phyloP scores from a whole-genome alignment of 2,797 vertebrate species.

The Pantherophis alleghaniensis region DNA sequence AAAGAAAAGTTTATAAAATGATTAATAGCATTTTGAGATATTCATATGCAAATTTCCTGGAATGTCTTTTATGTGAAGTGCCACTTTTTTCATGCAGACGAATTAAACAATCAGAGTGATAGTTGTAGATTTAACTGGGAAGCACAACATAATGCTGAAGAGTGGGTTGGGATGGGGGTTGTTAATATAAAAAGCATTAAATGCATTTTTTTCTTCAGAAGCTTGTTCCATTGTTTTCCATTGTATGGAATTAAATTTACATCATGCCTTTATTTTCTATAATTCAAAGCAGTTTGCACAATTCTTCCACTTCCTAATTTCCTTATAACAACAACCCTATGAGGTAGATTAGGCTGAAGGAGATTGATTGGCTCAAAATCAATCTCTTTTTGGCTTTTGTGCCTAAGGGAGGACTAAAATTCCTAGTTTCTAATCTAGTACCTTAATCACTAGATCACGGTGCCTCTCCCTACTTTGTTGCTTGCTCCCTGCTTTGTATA shows the following conservation, averaged over 20 bases:
- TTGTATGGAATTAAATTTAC: not conserved
- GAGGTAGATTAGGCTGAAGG: not conserved
- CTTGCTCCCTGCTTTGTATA: not conserved
- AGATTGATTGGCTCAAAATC: not conserved
- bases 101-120: slow-evolving; percentile 39
- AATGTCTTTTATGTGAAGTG: slow-evolving; percentile 54
- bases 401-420: not conserved
- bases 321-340: not conserved
- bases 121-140: slow-evolving; percentile 51
- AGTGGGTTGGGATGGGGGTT: not conserved
- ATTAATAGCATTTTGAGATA: slow-evolving; percentile 51
- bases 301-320: not conserved
- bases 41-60: slow-evolving; percentile 62
- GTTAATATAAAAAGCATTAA: not conserved
- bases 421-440: not conserved
- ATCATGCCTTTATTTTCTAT: not conserved
- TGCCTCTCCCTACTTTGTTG: not conserved
- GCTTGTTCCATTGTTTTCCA: not conserved
- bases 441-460: not conserved
- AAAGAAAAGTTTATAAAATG: slow-evolving; percentile 49
- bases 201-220: not conserved
- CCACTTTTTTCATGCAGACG: slow-evolving; percentile 54
- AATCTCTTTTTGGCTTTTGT: not conserved
- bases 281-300: not conserved
- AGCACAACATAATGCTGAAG: slow-evolving; percentile 44